Evolutionary conservation across 23 tunicate species (phyloP), one percentile per base, ranked within the genome.

Genomic region (Botrylloides violaceus): DNA sequence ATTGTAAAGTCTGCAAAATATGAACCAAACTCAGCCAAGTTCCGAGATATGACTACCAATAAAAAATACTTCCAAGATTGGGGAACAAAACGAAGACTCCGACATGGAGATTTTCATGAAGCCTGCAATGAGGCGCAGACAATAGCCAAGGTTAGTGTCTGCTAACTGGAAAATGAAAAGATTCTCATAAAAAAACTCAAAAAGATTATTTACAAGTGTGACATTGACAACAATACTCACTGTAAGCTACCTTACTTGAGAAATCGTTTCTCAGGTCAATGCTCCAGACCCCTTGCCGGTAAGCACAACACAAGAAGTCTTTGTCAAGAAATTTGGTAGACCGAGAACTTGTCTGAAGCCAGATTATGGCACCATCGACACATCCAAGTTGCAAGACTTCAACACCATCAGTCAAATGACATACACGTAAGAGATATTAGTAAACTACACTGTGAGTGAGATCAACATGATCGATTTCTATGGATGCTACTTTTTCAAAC

Each of bases 101-200:
- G 97, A 39, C 77, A 36, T 62, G 97, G 97, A 3, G 97, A 90
- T 58, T 90, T 90, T 60, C 97, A 90, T 71, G 97, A 90, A 59
- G 80, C 80, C 27, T 83, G 81, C 81, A 90, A 90, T 63, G 55
- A 88, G 23, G 25, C 37, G 29, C 43, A 30, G 28, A 68, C 7
- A 6, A 1, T 68, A 35, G 58, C 2, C 7, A 68, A 68, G 57
- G 74, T 68, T 23, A 68, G 64, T 63, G 12, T 43, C 53, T n/a
- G n/a, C n/a, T n/a, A n/a, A n/a, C n/a, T n/a, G n/a, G n/a, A n/a
- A n/a, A n/a, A n/a, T n/a, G n/a, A n/a, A n/a, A n/a, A n/a, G n/a
- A n/a, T n/a, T n/a, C n/a, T n/a, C n/a, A n/a, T n/a, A n/a, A n/a
- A n/a, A n/a, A n/a, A n/a, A n/a, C n/a, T n/a, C n/a, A n/a, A n/a